Evolutionary conservation across 1,140 invertebrate species (phyloP), one percentile per base, ranked within the genome.

Genomic region (Aphidius gifuensis): DNA sequence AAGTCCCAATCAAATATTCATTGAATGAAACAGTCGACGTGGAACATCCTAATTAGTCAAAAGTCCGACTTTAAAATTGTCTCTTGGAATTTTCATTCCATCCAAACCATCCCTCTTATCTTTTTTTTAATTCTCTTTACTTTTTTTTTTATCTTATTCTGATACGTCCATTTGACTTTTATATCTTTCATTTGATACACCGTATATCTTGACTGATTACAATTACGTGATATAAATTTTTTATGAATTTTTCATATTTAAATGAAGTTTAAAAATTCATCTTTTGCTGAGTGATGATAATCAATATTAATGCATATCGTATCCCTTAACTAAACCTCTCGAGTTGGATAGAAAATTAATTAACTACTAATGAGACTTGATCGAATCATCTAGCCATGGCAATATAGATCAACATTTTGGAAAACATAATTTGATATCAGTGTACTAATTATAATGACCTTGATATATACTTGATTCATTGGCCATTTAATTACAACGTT

Each of bases 1-100:
- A 56, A 50, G 39, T 56, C 60, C 53, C 60, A 61, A 61, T 61
- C 60, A 61, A 61, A 61, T 61, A 61, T 61, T 61, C 60, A 61
- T 55, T 43, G 45, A 45, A 43, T 47, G 60, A 47, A 47, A 56
- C 51, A 38, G 44, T 51, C 23, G 23, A 42, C 58, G 38, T 39
- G 9, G 44, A 40, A 61, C 51, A 54, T 9, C 51, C 51, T 61
- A 61, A 61, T 61, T 61, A 61, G 60, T 44, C 23, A 32, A 32
- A 32, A 55, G 60, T 61, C 60, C 45, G 56, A 32, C 23, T 32
- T 32, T 32, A 32, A 32, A 32, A 32, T 45, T 40, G 53, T 53
- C 46, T 42, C n/a, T n/a, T 53, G 51, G 4, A 32, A 38, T 61
- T 45, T 43, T 61, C 59, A 54, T 49, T 61, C 51, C 21, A 44